Conservation (phyloP, 1,140 invertebrate genomes). For the Neuroterus valhalla region DNA sequence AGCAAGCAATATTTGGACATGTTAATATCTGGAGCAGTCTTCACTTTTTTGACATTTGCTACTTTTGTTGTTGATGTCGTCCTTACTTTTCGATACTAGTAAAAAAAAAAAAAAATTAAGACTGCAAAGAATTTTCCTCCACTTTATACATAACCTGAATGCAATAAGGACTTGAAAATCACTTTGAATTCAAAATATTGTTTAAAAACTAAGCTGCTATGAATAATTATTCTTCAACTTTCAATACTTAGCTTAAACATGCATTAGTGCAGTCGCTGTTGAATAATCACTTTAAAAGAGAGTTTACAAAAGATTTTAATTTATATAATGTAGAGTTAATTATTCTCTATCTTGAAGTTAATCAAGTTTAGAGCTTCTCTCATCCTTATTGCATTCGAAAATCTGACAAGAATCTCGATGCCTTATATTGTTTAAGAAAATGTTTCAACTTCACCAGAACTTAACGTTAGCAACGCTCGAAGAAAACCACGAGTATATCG, state of each 20-base stretch:
- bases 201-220: background rate
- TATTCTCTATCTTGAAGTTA: background rate
- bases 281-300: too few species aligned
- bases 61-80: conserved; percentile 76
- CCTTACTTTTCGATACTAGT: conserved; percentile 71
- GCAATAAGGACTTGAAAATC: background rate
- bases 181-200: background rate
- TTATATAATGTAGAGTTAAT: too few species aligned
- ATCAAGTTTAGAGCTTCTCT: background rate
- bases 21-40: conserved; percentile 77
- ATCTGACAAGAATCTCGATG: conserved; percentile 17
- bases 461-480: background rate
- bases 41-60: conserved; percentile 75
- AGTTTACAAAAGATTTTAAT: too few species aligned
- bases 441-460: background rate
- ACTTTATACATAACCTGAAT: conserved; percentile 2
- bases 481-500: conserved; percentile 27
- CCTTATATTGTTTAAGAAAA: conserved; percentile 22
- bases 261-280: background rate
- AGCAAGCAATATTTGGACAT: conserved; percentile 78
- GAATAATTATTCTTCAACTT: background rate
- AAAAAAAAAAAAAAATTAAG: conserved; percentile 21
- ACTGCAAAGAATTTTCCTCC: conserved; percentile 22
- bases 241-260: background rate
- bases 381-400: conserved; percentile 12